Conservation (phyloP, 2,888 invertebrate genomes). For the Phlogophora meticulosa region DNA sequence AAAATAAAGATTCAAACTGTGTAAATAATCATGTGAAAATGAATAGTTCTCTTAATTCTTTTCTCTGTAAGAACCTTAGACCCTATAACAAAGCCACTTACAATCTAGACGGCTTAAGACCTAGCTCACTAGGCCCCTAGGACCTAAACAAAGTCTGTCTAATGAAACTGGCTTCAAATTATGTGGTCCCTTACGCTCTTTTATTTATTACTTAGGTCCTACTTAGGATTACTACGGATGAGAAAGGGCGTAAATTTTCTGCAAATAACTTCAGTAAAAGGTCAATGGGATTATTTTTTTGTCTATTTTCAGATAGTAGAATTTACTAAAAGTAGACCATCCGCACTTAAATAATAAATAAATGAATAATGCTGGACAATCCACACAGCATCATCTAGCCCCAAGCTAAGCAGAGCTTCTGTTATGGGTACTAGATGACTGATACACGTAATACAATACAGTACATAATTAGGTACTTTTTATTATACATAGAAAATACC, state of each 20-base stretch:
- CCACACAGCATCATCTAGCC: no score
- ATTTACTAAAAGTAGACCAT: not conserved
- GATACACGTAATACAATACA: no score
- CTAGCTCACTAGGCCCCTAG: slow-evolving; percentile 11
- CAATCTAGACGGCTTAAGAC: slow-evolving; percentile 35
- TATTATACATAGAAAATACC: no score
- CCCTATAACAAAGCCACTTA: slow-evolving; percentile 9
- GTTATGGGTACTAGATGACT: no score
- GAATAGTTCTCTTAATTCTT: slow-evolving; percentile 1
- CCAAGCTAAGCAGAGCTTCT: no score
- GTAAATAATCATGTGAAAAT: slow-evolving; percentile 3
- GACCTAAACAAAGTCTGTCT: slow-evolving; percentile 44
- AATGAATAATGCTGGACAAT: no score
- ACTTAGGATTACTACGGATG: slow-evolving; percentile 35
- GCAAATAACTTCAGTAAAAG: slow-evolving; percentile 13
- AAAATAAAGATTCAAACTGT: not conserved
- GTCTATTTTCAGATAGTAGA: not conserved
- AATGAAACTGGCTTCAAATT: slow-evolving; percentile 55
- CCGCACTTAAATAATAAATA: no score
- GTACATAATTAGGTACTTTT: no score
- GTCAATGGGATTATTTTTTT: slow-evolving; percentile 25
- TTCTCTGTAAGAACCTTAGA: slow-evolving; percentile 1
- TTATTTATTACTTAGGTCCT: slow-evolving; percentile 52
- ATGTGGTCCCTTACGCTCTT: slow-evolving; percentile 54
- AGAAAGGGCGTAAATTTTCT: slow-evolving; percentile 40